Evolutionary conservation across 1,140 invertebrate species (phyloP), one percentile per base, ranked within the genome.

Genomic region (Pseudomyrmex dendroicus): DNA sequence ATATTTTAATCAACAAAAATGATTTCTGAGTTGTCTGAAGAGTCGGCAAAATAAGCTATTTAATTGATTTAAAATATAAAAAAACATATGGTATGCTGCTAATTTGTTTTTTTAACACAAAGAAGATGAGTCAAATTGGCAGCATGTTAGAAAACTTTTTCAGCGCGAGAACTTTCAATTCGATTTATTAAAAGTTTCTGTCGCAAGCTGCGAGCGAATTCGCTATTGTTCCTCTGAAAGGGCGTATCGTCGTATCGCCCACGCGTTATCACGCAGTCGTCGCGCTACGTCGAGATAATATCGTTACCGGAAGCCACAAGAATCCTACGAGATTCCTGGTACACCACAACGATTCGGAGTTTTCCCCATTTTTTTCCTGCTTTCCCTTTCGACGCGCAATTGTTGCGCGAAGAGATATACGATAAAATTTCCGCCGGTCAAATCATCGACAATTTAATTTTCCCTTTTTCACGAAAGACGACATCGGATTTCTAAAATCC

Each of bases 241-340:
- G n/a, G 66, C 56, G 52, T 61, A 67, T 87, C 44, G 73, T 86
- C 80, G 15, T 72, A 66, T 15, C 82, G 67, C 78, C 66, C 72
- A 87, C 86, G 66, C 86, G 50, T 86, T 86, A 86, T 86, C 70
- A 64, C 54, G 54, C 59, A 82, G 25, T 48, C 52, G 20, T 82
- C 63, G 73, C 73, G 35, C 70, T 85, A 85, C 63, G 44, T 50
- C 59, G 83, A 72, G 46, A 86, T 86, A 86, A 84, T 73, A 76
- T 86, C 72, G 44, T 86, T 87, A 77, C 72, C 80, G 85, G 84
- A 86, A 87, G 84, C 73, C 15, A 3, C 63, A 64, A 17, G 68
- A 82, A 66, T 68, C 56, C 48, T 22, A 0, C 63, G 46, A 52
- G 52, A 63, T 22, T 57, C 35, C 17, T n/a, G 4, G 35, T 20